Conservation (phyloP, 2,888 invertebrate genomes). For the Darwinula stevensoni region DNA sequence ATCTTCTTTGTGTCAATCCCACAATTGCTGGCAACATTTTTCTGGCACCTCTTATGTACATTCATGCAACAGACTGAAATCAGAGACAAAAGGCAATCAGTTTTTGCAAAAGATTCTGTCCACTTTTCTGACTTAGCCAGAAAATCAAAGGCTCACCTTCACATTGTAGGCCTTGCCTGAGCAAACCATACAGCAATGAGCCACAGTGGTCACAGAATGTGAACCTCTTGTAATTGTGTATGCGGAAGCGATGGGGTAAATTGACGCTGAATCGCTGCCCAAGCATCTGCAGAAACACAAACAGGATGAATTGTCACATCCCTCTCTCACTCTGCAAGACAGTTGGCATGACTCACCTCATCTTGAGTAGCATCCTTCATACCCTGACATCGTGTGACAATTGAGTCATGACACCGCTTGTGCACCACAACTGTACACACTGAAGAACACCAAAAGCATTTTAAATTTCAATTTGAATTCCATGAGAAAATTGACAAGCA, state of each 20-base stretch:
- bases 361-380: constrained; percentile 35
- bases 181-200: constrained; percentile 78
- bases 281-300: constrained; percentile 15
- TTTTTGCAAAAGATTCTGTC: not conserved
- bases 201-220: constrained; percentile 99
- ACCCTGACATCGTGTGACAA: constrained; percentile 95
- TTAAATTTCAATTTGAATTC: too few relatives aligned
- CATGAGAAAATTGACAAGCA: too few relatives aligned
- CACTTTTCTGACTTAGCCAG: not conserved
- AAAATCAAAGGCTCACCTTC: constrained; percentile 27
- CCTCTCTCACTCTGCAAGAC: too few relatives aligned
- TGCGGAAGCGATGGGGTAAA: constrained; percentile 71
- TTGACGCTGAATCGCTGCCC: constrained; percentile 85
- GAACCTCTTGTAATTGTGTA: constrained; percentile 89
- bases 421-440: constrained; percentile 98
- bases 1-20: constrained; percentile 90
- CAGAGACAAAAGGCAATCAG: constrained; percentile 6
- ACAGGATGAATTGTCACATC: constrained; percentile 1
- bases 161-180: constrained; percentile 86
- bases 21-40: constrained; percentile 97
- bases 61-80: constrained; percentile 70
- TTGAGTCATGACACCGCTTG: constrained; percentile 86
- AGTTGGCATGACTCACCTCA: not conserved
- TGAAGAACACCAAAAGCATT: too few relatives aligned
- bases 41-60: constrained; percentile 94